Percentiles rank a stretch among this genome's conserved stretches.
Evolutionary conservation across 2,888 invertebrate species (phyloP).

Genomic region (Megamerina dolium): DNA sequence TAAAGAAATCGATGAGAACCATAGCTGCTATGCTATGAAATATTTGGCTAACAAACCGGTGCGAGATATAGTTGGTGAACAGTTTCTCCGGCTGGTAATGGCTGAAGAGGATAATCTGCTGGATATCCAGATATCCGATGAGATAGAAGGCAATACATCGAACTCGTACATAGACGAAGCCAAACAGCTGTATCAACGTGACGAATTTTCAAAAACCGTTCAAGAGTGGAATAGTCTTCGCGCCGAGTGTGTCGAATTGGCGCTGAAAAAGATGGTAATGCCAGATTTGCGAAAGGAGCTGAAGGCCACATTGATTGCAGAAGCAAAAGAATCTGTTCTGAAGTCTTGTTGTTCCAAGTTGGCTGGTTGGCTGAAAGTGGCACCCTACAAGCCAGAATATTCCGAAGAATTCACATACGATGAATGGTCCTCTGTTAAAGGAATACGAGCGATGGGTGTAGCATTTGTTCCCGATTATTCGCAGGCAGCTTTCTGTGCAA

Average conservation of each 20-base stretch:
- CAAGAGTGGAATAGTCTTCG: slow-evolving; percentile 94
- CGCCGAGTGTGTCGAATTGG: slow-evolving; percentile 80
- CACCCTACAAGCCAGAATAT: slow-evolving; percentile 64
- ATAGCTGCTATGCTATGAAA: slow-evolving; percentile 79
- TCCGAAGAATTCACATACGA: slow-evolving; percentile 82
- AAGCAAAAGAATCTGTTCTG: slow-evolving; percentile 81
- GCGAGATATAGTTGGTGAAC: slow-evolving; percentile 78
- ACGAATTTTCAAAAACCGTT: slow-evolving; percentile 89
- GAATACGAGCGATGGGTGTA: slow-evolving; percentile 79
- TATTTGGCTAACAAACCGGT: slow-evolving; percentile 92
- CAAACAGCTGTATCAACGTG: slow-evolving; percentile 63
- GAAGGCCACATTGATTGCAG: slow-evolving; percentile 68
- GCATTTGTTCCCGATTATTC: slow-evolving; percentile 80
- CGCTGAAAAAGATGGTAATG: slow-evolving; percentile 79
- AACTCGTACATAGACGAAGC: slow-evolving; percentile 81
- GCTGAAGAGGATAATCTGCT: slow-evolving; percentile 78
- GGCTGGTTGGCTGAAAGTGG: slow-evolving; percentile 80
- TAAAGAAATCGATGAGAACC: slow-evolving; percentile 94
- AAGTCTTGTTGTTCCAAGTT: slow-evolving; percentile 79
- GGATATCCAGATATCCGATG: slow-evolving; percentile 66
- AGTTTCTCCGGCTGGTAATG: slow-evolving; percentile 75
- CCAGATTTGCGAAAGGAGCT: slow-evolving; percentile 87
- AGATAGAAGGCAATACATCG: slow-evolving; percentile 72
- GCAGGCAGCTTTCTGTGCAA: slow-evolving; percentile 80
- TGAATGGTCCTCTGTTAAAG: slow-evolving; percentile 75